Evolutionary conservation across 2,888 invertebrate species (phyloP).

Genomic region (Bellardia pandia): DNA sequence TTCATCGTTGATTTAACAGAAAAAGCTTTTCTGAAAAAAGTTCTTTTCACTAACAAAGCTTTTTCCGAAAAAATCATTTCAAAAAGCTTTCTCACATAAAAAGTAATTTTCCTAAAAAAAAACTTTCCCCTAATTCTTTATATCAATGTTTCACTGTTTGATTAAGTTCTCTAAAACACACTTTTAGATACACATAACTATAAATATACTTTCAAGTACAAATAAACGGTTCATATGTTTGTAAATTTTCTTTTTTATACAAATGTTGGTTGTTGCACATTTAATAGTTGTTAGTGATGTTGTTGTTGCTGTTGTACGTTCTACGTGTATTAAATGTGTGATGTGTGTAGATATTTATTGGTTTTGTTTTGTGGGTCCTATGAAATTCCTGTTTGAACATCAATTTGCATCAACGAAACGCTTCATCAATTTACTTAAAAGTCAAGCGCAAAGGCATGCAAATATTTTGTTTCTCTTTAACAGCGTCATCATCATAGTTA

Average conservation of each 20-base stretch:
- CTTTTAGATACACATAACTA: background rate
- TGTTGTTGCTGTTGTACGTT: conserved; percentile 5
- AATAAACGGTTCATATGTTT: conserved; percentile 57
- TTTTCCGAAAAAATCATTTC: no score
- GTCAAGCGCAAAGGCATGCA: conserved; percentile 72
- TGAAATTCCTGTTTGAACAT: conserved; percentile 75
- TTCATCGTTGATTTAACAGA: no score
- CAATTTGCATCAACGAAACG: conserved; percentile 82
- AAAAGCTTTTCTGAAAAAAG: no score
- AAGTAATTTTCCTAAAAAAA: no score
- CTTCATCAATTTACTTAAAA: conserved; percentile 79
- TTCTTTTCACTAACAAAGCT: no score
- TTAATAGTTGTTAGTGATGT: conserved; percentile 31
- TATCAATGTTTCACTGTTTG: background rate
- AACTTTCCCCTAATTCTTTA: background rate
- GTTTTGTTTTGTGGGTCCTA: conserved; percentile 60
- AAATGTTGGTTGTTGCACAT: conserved; percentile 43
- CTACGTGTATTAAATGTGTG: conserved; percentile 25
- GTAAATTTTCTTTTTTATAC: conserved; percentile 36
- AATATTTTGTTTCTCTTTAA: conserved; percentile 47
- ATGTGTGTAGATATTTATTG: conserved; percentile 62
- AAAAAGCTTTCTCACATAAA: no score
- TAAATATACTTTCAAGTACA: conserved; percentile 3
- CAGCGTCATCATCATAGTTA: conserved; percentile 25
- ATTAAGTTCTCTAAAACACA: background rate